Base-by-base conservation (phyloP, 2,113 vertebrate species). In the Pelusios castaneus region DNA sequence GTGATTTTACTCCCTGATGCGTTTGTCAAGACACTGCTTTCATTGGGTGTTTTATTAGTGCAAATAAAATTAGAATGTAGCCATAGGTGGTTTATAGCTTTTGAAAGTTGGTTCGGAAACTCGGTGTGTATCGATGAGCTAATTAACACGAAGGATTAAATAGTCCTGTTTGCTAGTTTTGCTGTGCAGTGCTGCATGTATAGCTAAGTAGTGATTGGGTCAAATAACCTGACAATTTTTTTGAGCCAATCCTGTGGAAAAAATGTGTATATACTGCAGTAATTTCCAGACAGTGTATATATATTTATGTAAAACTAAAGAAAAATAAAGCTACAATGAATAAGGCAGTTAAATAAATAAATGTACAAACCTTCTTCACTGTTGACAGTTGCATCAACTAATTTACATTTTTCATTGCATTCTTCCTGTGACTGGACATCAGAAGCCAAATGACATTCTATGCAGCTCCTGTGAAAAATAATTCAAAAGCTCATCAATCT, bases 371-470 rank as follows among this genome's bases (percentile, higher is more conserved):
- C 99, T 98, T 98, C 96, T 93, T 98, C 97, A 78, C 97, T 97
- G 96, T 98, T 99, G 98, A 99, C 94, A 75, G 92, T 98, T 75
- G 98, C 98, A 95, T 99, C 98, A 41, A 98, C 96, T 89, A 97
- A 54, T 92, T 97, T 98, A 98, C 99, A 99, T 96, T 97, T 99
- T 80, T 98, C 97, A 83, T 92, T 92, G 95, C 99, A 99, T 80
- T 97, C 95, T 97, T 97, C 98, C 6, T 2, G 79, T 78, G 97
- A 82, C 89, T 96, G 96, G 38, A 97, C 98, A 21, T 98, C 89
- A 0, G 97, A 97, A 97, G 98, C 98, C 88, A 99, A 97, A 96
- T 99, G 98, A 97, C 99, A 99, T 98, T 99, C 99, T 80, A 99
- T 98, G 95, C 99, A 99, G 97, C 94, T 97, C 98, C 99, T 99